phyloP scores from a whole-genome alignment of 2,797 vertebrate genomes.

The Rallus crepitans region DNA sequence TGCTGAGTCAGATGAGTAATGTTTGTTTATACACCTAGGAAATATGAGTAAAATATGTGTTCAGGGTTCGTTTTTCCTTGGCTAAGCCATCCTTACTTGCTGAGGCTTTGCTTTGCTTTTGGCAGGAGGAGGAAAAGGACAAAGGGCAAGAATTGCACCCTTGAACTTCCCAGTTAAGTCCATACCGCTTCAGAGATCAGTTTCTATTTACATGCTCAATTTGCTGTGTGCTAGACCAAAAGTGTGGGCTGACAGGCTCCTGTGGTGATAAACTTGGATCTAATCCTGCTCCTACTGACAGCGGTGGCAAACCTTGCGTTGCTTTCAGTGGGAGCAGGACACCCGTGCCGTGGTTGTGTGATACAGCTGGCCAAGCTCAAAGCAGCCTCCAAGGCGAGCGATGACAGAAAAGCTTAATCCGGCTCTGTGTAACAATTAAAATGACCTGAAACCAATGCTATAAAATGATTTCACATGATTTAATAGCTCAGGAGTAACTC shows the following conservation, averaged over 20 bases:
- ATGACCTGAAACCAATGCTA: neutral
- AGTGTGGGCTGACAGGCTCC: neutral
- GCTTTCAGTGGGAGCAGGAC: neutral
- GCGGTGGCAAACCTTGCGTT: neutral
- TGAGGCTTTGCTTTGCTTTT: neutral
- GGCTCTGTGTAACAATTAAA: neutral
- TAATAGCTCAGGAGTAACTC: neutral
- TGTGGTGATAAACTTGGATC: neutral
- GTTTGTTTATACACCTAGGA: neutral
- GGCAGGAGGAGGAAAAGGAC: neutral
- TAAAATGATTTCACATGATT: neutral
- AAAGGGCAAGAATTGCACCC: neutral
- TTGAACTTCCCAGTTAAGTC: neutral
- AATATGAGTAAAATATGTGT: neutral
- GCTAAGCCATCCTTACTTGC: neutral
- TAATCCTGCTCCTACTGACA: neutral
- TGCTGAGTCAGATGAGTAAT: constrained; percentile 5
- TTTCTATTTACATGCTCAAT: neutral
- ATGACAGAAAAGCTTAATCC: neutral
- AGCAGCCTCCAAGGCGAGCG: neutral
- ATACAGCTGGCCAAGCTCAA: neutral
- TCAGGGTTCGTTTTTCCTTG: neutral
- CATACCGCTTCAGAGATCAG: neutral
- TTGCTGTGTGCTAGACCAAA: neutral
- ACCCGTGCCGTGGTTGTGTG: fast-evolving